Base-by-base conservation (phyloP, 2,888 invertebrate genomes). In the Acanthococcus lagerstroemiae region DNA sequence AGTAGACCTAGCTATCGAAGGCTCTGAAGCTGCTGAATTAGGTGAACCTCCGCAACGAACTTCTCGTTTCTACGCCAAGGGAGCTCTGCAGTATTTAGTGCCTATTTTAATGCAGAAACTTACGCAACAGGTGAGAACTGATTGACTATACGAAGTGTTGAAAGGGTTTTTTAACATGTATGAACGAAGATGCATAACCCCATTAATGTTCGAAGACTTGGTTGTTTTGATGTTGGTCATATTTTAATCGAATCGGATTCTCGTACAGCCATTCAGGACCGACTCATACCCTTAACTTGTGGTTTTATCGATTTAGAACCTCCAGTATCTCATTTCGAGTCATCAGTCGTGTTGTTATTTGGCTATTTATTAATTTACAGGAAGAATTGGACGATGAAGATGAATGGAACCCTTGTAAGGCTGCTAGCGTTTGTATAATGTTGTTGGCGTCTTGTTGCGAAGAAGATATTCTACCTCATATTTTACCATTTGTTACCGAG, bases 371-470 rank as follows among this genome's bases (percentile, higher is more conserved):
- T 68, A 67, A 15, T 55, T 65, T 68, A 12, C 65, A 78, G 79
- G 93, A 94, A 75, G 96, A 99, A 76, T 84, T 87, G 72, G 97
- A 99, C 75, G 96, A 99, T 77, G 97, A 99, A 76, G 92, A 97
- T 74, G 96, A 95, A 73, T 99, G 99, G 99, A 97, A 95, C 78
- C 99, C 99, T 0, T 91, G 95, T 71, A 99, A 99, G 80, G 96
- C 99, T 1, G 95, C 99, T 3, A 95, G 97, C 37, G 99, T 99
- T 3, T 99, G 99, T 76, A 81, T 99, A 25, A 97, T 97, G 95
- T 81, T 99, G 55, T 80, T 99, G 71, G 91, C 99, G 21, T 90
- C 93, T 55, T 97, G 97, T 75, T 96, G 96, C 75, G 96, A 96
- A 77, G 94, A 97, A 76, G 91, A 90, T 74, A 92, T 99, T 69